Percentiles rank a stretch among this genome's conserved stretches.
phyloP scores from a whole-genome alignment of 1,140 invertebrate genomes.

The Eubasilissa regina region DNA sequence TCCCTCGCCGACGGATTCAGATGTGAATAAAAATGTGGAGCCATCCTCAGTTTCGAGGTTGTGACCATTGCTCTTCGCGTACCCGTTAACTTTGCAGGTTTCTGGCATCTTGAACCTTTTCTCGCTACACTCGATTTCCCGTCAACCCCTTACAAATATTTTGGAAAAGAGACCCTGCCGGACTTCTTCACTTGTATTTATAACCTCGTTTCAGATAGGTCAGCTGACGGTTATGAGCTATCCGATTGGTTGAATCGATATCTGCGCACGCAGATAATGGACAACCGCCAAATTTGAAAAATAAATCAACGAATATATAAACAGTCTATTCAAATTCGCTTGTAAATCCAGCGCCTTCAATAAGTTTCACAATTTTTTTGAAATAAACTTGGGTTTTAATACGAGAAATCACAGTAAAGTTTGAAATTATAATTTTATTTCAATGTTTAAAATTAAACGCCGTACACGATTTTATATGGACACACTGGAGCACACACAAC shows the following conservation, averaged over 20 bases:
- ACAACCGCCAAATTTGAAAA: slow-evolving; percentile 36
- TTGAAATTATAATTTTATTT: background rate
- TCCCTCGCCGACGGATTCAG: slow-evolving; percentile 98
- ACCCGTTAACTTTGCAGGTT: slow-evolving; percentile 83
- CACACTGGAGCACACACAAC: slow-evolving; percentile 19
- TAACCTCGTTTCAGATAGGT: slow-evolving; percentile 50
- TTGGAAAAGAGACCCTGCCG: slow-evolving; percentile 66
- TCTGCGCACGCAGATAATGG: slow-evolving; percentile 25
- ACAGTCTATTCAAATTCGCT: no score
- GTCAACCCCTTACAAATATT: slow-evolving; percentile 60
- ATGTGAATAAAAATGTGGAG: slow-evolving; percentile 96
- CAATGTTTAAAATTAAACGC: background rate
- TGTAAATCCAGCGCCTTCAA: background rate
- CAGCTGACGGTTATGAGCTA: slow-evolving; percentile 60
- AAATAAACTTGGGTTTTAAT: slow-evolving; percentile 1
- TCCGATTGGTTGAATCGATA: slow-evolving; percentile 27
- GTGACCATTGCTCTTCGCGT: slow-evolving; percentile 81
- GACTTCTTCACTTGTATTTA: slow-evolving; percentile 58
- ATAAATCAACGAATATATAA: background rate
- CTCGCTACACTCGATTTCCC: slow-evolving; percentile 52
- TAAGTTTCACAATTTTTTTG: background rate
- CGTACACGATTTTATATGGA: slow-evolving; percentile 10
- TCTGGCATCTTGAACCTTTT: slow-evolving; percentile 76
- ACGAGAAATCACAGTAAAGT: background rate
- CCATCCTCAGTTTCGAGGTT: slow-evolving; percentile 85